phyloP scores from a whole-genome alignment of 1,140 invertebrate species.

The Trachymyrmex septentrionalis region DNA sequence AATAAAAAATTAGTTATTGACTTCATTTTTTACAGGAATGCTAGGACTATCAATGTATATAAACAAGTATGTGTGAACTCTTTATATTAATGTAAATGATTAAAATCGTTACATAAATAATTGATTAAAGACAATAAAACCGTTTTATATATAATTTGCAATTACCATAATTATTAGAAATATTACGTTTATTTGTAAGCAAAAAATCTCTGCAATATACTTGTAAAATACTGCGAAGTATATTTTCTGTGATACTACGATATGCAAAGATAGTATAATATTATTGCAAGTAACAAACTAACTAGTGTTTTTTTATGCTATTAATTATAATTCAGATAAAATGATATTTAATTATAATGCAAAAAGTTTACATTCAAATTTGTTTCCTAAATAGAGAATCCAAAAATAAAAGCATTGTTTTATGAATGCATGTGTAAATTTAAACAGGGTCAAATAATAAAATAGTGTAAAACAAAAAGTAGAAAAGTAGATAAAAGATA shows the following conservation, averaged over 20 bases:
- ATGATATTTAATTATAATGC: slow-evolving; percentile 3
- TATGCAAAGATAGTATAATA: slow-evolving; percentile 71
- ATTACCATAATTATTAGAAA: slow-evolving; percentile 87
- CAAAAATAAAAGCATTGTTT: background rate
- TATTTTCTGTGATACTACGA: slow-evolving; percentile 70
- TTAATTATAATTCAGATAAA: slow-evolving; percentile 40
- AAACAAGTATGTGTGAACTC: background rate
- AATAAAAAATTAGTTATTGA: slow-evolving; percentile 22
- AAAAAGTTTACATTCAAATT: slow-evolving; percentile 9
- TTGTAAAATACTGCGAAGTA: slow-evolving; percentile 88
- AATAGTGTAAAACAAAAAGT: background rate
- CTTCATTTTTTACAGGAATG: background rate
- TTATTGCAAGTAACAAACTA: slow-evolving; percentile 62
- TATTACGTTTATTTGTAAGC: slow-evolving; percentile 76
- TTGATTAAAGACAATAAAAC: slow-evolving; percentile 68
- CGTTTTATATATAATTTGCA: slow-evolving; percentile 84
- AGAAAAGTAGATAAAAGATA: slow-evolving; percentile 36
- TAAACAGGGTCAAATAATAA: background rate
- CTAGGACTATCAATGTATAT: slow-evolving; percentile 28
- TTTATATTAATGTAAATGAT: slow-evolving; percentile 2
- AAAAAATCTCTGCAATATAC: slow-evolving; percentile 88
- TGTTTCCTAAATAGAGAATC: background rate
- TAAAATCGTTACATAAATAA: slow-evolving; percentile 26
- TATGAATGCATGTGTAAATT: slow-evolving; percentile 22
- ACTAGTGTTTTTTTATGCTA: slow-evolving; percentile 39